Base-by-base conservation (phyloP, 2,797 vertebrate species). In the Ctenopoma kingsleyae region DNA sequence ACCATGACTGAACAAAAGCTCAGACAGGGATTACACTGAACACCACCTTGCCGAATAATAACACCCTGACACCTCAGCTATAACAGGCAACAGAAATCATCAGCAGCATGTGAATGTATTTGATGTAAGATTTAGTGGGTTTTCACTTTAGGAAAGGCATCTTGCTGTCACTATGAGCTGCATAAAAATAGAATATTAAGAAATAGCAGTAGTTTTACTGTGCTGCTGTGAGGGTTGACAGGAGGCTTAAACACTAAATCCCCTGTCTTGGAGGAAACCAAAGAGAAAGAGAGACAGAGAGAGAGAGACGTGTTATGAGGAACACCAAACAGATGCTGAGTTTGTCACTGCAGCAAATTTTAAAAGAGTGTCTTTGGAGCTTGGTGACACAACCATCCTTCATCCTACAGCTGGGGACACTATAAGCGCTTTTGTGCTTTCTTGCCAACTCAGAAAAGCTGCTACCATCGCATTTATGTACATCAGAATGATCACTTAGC, bases 261-360 rank as follows among this genome's bases (percentile, higher is more conserved):
- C 71, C 67, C 53, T 23, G 32, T 76, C 61, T 72, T 74, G 57
- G 67, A 75, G 59, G 32, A 58, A 74, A 48, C 17, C 38, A 27
- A 47, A 22, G 47, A 55, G 65, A 38, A 27, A 30, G 54, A 10
- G 52, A 55, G 57, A 43, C 8, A 60, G 59, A 12, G 52, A 52
- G 57, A 38, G 12, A 56, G 57, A 46, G 13, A 40, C 32, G 76
- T 17, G 67, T 69, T 72, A 59, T 61, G 77, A 85, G 57, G 15
- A 76, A 80, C 79, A 66, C 67, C 80, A 86, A 89, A 80, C 90
- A 92, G 89, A 88, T 91, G 91, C 89, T 22, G 80, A 87, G 78
- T 89, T 89, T 89, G 88, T 89, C 89, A 81, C 76, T 79, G 85
- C 83, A 85, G 90, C 84, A 85, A 74, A 86, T 83, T 83, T 76